These are phyloP conservation scores for Heterodera schachtii DNA, from an alignment of 1,140 invertebrate genomes.

Conservation along the genomic window DNA sequence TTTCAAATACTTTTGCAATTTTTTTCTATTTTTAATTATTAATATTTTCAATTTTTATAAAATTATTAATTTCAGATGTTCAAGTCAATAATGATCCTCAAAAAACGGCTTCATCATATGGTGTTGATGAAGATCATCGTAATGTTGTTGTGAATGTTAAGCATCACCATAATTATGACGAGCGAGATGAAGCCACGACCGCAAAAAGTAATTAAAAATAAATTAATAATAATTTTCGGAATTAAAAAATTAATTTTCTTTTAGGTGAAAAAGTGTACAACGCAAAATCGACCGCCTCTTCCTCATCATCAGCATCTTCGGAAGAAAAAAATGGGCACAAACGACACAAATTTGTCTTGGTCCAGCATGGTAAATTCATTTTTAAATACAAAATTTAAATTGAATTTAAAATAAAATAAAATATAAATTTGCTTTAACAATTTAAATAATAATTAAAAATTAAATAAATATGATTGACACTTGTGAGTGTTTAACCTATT, in stretches of 20 bases:
- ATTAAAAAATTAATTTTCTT: neutral
- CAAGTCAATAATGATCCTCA: neutral
- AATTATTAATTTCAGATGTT: neutral
- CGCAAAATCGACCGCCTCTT: neutral
- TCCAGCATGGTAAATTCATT: neutral
- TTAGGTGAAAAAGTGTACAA: neutral
- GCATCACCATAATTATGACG: neutral
- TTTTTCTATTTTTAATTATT: too few species aligned
- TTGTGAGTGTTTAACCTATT: neutral
- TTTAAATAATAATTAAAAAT: too few species aligned
- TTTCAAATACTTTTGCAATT: too few species aligned
- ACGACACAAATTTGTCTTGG: neutral
- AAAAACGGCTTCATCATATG: neutral
- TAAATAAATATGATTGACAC: too few species aligned
- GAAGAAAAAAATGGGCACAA: neutral
- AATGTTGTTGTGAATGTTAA: neutral
- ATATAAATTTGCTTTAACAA: too few species aligned
- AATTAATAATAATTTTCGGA: too few species aligned
- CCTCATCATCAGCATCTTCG: neutral
- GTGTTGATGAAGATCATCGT: neutral
- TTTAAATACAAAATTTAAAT: neutral
- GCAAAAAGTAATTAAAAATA: neutral
- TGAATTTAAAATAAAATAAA: neutral
- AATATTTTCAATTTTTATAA: too few species aligned
- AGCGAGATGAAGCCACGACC: neutral